These are phyloP conservation scores for Hepsetus odoe DNA, from an alignment of 2,113 vertebrate genomes.

Conservation along the genomic window DNA sequence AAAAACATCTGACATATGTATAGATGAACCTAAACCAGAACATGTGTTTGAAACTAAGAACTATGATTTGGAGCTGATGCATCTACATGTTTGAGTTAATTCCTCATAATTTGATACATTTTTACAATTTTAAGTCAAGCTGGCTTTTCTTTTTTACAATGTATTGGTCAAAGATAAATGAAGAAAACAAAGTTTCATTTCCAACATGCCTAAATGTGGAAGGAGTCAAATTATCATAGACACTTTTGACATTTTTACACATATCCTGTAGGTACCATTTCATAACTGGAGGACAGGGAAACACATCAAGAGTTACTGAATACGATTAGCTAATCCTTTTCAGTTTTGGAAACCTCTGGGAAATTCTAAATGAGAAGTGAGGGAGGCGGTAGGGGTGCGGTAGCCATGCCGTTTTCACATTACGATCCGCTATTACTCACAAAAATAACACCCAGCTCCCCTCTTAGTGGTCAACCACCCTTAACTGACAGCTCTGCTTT, in stretches of 20 bases:
- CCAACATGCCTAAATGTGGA: background rate
- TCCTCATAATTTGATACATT: no score
- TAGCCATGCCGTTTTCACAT: conserved; percentile 46
- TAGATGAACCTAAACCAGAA: no score
- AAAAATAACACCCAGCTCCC: conserved; percentile 58
- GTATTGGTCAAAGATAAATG: background rate
- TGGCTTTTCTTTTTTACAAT: no score
- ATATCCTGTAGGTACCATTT: background rate
- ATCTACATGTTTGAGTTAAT: no score
- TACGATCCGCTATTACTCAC: conserved; percentile 55
- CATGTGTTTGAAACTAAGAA: no score
- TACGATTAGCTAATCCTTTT: conserved; percentile 22
- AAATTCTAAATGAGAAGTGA: conserved; percentile 12
- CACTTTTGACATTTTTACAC: background rate
- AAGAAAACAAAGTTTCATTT: background rate
- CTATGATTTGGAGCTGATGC: no score
- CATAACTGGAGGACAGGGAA: background rate
- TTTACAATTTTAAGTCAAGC: no score
- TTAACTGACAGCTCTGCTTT: conserved; percentile 61
- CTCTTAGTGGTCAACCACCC: conserved; percentile 61
- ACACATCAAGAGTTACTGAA: background rate
- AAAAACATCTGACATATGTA: no score
- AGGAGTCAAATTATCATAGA: background rate
- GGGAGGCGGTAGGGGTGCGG: conserved; percentile 41
- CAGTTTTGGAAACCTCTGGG: conserved; percentile 5